Base-by-base conservation (phyloP, 2,888 invertebrate genomes). In the Meiosimyza platycephala region DNA sequence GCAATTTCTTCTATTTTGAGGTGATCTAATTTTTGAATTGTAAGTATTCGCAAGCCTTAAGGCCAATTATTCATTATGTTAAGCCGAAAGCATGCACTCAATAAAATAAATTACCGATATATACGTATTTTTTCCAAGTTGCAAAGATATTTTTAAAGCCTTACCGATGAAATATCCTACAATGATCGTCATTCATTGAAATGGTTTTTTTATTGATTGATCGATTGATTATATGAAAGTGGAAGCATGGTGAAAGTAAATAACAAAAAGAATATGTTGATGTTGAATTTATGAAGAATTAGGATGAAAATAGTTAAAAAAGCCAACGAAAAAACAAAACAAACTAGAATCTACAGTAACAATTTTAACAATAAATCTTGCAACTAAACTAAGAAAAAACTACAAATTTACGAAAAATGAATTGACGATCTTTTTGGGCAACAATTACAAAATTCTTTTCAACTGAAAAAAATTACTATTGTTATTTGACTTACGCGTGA, bases 401-500 rank as follows among this genome's bases (percentile, higher is more conserved):
- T 68, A 72, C 28, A 71, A 76, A 70, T 73, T 77, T 73, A 47
- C 22, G 18, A 74, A 7, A 40, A 78, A 76, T 76, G 74, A 76
- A 76, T 74, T 77, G 78, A 77, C 77, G 77, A 77, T 77, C 76
- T 73, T 72, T 74, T 74, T 68, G 70, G 52, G 72, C 72, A 72
- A 74, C 16, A 47, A 70, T 33, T 16, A 57, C 40, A 40, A 40
- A 40, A 40, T 40, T 40, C 40, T 40, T 40, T 40, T 40, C 40
- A 40, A 40, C 28, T 6, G 54, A 51, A 72, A 66, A 40, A 40
- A 40, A 40, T 40, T 40, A 9, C 40, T 64, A 69, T 54, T 64
- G 15, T 50, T 57, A 60, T 51, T 65, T 50, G 57, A 88, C 89
- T 88, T 88, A 93, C 92, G 88, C 90, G 89, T 72, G 93, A 93